phyloP scores from a whole-genome alignment of 2,113 vertebrate species.

The Drymodes brunneopygia region DNA sequence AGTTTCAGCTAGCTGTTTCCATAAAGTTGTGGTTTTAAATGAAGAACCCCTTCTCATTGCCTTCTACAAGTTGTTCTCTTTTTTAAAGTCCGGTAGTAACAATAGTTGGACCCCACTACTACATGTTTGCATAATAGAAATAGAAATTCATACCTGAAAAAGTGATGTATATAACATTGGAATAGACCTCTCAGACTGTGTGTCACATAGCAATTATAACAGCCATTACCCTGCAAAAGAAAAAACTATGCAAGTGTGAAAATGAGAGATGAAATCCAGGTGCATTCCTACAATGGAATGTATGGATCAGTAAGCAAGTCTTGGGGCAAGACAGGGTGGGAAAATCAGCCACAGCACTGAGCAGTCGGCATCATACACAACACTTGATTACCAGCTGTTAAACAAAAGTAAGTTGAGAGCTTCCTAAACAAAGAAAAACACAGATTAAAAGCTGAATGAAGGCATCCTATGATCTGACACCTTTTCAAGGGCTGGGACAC shows the following conservation, averaged over 20 bases:
- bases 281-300: background rate
- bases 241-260: conserved; percentile 35
- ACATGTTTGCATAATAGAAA: background rate
- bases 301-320: background rate
- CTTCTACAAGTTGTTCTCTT: background rate
- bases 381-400: background rate
- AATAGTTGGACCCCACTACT: background rate
- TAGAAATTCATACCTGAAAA: background rate
- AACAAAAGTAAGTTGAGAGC: background rate
- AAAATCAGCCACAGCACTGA: background rate
- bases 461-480: background rate
- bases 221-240: conserved; percentile 6
- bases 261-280: background rate
- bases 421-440: background rate
- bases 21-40: background rate
- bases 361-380: background rate
- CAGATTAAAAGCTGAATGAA: background rate
- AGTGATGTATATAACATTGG: background rate
- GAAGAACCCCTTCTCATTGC: background rate
- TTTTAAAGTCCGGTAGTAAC: background rate
- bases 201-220: background rate
- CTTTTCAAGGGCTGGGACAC: background rate
- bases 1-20: background rate
- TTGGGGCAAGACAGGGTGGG: background rate
- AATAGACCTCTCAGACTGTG: background rate